phyloP scores from a whole-genome alignment of 2,797 vertebrate species.

The Acanthornis magna region DNA sequence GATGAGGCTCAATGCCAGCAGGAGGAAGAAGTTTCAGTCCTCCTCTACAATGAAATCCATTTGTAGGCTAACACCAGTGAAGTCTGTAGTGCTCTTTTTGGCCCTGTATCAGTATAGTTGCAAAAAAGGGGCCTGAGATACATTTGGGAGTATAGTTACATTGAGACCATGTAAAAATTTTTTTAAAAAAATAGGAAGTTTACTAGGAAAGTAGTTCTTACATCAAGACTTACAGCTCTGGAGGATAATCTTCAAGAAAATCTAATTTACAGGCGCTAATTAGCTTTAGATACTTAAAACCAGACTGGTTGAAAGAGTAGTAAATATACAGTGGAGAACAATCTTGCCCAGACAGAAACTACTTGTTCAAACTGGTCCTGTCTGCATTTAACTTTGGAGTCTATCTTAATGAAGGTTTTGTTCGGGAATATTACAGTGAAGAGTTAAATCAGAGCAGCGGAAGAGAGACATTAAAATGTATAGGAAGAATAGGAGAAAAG shows the following conservation, averaged over 20 bases:
- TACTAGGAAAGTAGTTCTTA: neutral
- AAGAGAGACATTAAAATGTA: conserved; percentile 46
- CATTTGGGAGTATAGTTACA: neutral
- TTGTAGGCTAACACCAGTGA: neutral
- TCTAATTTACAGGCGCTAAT: conserved; percentile 27
- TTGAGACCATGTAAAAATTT: neutral
- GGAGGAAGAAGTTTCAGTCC: neutral
- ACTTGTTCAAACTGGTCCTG: conserved; percentile 44
- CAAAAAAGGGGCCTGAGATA: neutral
- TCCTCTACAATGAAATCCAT: neutral
- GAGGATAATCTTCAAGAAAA: conserved; percentile 9
- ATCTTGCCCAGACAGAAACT: conserved; percentile 40
- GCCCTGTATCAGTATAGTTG: neutral
- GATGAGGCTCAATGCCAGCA: neutral
- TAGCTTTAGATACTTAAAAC: conserved; percentile 37
- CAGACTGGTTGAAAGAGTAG: conserved; percentile 3
- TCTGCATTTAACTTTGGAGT: neutral
- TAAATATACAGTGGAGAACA: neutral
- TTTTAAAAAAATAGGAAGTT: neutral
- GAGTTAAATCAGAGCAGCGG: conserved; percentile 24
- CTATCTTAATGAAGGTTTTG: conserved; percentile 55
- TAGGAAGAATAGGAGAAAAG: neutral
- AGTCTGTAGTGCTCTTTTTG: neutral
- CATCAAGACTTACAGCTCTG: neutral
- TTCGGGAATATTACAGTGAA: conserved; percentile 22